Evolutionary conservation across 2,888 invertebrate species (phyloP), one percentile per base, ranked within the genome.

Genomic region (Belgica antarctica): DNA sequence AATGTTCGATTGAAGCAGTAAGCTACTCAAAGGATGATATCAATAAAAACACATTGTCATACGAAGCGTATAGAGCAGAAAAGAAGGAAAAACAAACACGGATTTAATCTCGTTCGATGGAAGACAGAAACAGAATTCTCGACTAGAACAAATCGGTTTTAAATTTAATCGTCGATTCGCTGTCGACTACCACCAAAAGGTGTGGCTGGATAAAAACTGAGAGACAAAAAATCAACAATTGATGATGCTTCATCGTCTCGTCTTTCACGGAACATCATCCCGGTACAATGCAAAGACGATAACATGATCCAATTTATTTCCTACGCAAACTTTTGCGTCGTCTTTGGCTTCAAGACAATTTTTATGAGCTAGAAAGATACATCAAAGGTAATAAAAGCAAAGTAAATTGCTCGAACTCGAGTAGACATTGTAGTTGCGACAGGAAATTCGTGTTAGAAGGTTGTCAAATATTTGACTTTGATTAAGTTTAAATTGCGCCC

Each of bases 111-210:
- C 19, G 12, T 24, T 12, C 59, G 27, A 59, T 57, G 12, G 27
- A 52, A 59, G 27, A 27, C 25, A 12, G 12, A 46, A 46, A 25
- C 27, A 27, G 12, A 59, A 59, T 59, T 27, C 31, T 62, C 62
- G 62, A 34, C 31, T 62, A 31, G 15, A 59, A 31, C 62, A 62
- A 62, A 62, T 62, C 62, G 62, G 1, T 62, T 17, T 62, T 25
- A 61, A 62, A 62, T 62, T 62, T 34, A 17, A 62, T 62, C 62
- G 62, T n/a, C 59, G 27, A 59, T 25, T 59, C 27, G 59, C 59
- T 59, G 24, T 59, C 27, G 19, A 15, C 25, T 59, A 59, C 59
- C 19, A 59, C 2, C 59, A 59, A 59, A 59, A 59, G 59, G 59
- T 59, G 59, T 59, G 59, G 24, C 59, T n/a, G n/a, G 19, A 25